These are phyloP conservation scores for Oncorhynchus clarkii DNA, from an alignment of 2,113 vertebrate genomes.

Conservation along the genomic window DNA sequence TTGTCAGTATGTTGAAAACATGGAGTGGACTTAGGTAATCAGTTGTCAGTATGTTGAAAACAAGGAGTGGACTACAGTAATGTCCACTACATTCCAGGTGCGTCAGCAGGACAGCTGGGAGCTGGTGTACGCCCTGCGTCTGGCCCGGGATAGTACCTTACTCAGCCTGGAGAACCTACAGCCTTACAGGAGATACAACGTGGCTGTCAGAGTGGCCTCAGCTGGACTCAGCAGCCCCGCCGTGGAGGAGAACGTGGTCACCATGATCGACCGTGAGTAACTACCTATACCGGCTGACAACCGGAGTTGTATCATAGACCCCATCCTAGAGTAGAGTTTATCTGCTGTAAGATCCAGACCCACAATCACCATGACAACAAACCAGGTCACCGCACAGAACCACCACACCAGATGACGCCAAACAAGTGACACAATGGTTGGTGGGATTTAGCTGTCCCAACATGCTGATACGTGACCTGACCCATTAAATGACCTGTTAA, in stretches of 20 bases:
- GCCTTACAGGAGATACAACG: constrained; percentile 81
- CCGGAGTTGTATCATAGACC: neutral
- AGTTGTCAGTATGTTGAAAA: too few relatives aligned
- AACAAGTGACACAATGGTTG: too few relatives aligned
- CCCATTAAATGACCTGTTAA: too few relatives aligned
- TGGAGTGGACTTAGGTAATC: too few relatives aligned
- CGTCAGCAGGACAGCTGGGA: constrained; percentile 74
- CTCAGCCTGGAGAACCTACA: constrained; percentile 82
- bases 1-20: too few relatives aligned
- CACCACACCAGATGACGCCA: too few relatives aligned
- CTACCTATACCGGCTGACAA: neutral
- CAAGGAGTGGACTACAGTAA: too few relatives aligned
- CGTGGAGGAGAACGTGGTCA: constrained; percentile 82
- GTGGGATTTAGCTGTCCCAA: too few relatives aligned
- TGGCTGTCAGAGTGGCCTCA: constrained; percentile 82
- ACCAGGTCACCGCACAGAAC: too few relatives aligned
- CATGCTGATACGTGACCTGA: too few relatives aligned
- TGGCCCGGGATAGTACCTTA: constrained; percentile 72
- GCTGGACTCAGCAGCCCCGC: constrained; percentile 78
- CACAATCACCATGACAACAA: too few relatives aligned
- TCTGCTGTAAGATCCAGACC: neutral
- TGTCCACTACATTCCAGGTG: neutral
- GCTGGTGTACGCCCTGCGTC: constrained; percentile 77
- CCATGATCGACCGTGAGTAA: constrained; percentile 95
- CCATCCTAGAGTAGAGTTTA: neutral